These are phyloP conservation scores for Cladopsammia gracilis DNA, from an alignment of 64 coral and sea anemone genomes.

Conservation along the genomic window DNA sequence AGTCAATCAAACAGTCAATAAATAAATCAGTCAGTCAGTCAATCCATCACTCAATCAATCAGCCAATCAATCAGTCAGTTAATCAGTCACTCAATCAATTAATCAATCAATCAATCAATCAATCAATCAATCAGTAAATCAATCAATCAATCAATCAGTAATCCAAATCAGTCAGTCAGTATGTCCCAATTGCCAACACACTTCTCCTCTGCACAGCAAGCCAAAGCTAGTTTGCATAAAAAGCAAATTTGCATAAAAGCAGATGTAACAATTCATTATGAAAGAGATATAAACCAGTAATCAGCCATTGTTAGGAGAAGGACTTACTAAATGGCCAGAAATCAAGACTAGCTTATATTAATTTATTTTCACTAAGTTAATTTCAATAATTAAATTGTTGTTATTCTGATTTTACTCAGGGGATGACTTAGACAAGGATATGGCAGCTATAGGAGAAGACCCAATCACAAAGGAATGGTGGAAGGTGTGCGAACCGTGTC, in stretches of 20 bases:
- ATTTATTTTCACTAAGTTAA: too few species aligned
- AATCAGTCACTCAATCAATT: background rate
- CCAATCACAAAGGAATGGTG: conserved; percentile 82
- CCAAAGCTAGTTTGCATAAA: too few species aligned
- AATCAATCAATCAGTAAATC: background rate
- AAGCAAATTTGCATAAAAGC: too few species aligned
- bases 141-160: background rate
- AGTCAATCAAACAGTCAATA: too few species aligned
- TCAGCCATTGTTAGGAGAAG: too few species aligned
- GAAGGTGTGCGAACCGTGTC: conserved; percentile 88
- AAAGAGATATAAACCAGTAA: too few species aligned
- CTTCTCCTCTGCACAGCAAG: too few species aligned
- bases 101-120: background rate
- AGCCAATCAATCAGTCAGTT: too few species aligned
- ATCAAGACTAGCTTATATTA: too few species aligned
- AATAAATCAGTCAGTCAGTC: background rate
- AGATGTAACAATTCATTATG: too few species aligned
- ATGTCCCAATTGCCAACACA: background rate
- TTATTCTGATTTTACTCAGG: conserved; percentile 35
- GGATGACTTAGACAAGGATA: conserved; percentile 79
- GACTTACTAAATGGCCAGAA: too few species aligned
- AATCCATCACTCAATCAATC: too few species aligned
- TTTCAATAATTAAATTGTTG: background rate
- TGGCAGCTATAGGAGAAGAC: conserved; percentile 88
- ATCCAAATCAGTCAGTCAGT: background rate